phyloP scores from a whole-genome alignment of 1,140 invertebrate species.

The Panagrolaimus sp. region DNA sequence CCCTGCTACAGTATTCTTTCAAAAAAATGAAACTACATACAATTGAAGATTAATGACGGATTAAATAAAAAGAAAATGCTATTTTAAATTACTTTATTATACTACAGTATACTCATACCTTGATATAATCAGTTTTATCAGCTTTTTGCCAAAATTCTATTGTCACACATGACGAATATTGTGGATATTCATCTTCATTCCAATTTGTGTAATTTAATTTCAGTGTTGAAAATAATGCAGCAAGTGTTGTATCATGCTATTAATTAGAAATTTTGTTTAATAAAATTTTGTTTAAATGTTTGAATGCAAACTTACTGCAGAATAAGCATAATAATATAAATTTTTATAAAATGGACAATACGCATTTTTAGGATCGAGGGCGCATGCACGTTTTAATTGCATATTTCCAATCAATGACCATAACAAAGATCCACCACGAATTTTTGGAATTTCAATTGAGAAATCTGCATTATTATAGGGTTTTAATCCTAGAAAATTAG shows the following conservation, averaged over 20 bases:
- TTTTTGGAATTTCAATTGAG: neutral
- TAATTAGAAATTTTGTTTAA: slow-evolving; percentile 20
- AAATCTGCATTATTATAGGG: neutral
- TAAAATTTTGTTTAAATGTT: neutral
- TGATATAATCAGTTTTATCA: too few relatives aligned
- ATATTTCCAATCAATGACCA: neutral
- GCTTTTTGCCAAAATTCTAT: slow-evolving; percentile 36
- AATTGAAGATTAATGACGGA: too few relatives aligned
- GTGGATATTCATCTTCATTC: slow-evolving; percentile 30
- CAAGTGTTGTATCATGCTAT: slow-evolving; percentile 28
- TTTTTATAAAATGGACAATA: neutral
- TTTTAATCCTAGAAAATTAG: neutral
- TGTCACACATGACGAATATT: slow-evolving; percentile 35
- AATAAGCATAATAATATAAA: slow-evolving; percentile 6
- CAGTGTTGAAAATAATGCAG: slow-evolving; percentile 33
- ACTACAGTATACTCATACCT: too few relatives aligned
- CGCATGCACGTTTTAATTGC: neutral
- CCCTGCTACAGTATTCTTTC: too few relatives aligned
- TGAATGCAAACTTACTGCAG: slow-evolving; percentile 3
- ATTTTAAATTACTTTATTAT: too few relatives aligned
- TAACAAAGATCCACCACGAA: neutral
- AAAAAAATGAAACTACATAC: too few relatives aligned
- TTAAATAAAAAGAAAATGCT: too few relatives aligned
- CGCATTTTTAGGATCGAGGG: neutral
- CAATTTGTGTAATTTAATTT: slow-evolving; percentile 41